Base-by-base conservation (phyloP, 30 jellyfish, hydroid and myxozoan species). In the Pelagia noctiluca region DNA sequence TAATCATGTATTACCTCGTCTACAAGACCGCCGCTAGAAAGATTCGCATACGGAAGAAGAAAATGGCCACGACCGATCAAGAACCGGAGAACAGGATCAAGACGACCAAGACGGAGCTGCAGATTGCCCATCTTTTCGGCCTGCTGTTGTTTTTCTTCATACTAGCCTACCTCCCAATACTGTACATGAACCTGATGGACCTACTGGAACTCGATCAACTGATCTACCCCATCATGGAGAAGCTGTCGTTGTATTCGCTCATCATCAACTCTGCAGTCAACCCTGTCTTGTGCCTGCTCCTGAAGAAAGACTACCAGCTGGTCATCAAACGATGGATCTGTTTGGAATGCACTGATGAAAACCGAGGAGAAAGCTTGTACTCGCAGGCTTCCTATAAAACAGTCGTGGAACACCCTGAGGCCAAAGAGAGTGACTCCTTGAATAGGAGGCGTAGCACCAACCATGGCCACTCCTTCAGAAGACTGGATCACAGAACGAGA, bases 51-150 rank as follows among this genome's bases (percentile, higher is more conserved):
- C 87, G 96, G 13, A 85, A 65, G 37, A 30, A 78, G 61, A 77
- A 87, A 26, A 48, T 75, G 64, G 35, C 91, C 38, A 33, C 75
- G 47, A 35, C 24, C 12, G 71, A 37, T 5, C 26, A 48, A n/a
- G 71, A 38, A 0, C 52, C 46, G 32, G 74, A 75, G 31, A 78
- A 61, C 66, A 63, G 50, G 35, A 60, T 66, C 26, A 47, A 69
- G 35, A 33, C 87, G 1, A 89, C 98, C n/a, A 65, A 81, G 61
- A 91, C 78, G 35, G 98, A 91, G 73, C 85, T 91, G 11, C 94
- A 95, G 4, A 84, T 91, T 46, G 88, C 94, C 42, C 96, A 91
- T 65, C 53, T 91, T 78, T 91, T 91, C 62, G 98, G 96, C 13
- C 76, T 91, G 57, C 85, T 91, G 54, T 85, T 91, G 35, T 61